A percentile compares a stretch with the other conserved stretches of the same genome.
Conservation (phyloP, 2,797 vertebrate species). For the Bradypodion pumilum region DNA sequence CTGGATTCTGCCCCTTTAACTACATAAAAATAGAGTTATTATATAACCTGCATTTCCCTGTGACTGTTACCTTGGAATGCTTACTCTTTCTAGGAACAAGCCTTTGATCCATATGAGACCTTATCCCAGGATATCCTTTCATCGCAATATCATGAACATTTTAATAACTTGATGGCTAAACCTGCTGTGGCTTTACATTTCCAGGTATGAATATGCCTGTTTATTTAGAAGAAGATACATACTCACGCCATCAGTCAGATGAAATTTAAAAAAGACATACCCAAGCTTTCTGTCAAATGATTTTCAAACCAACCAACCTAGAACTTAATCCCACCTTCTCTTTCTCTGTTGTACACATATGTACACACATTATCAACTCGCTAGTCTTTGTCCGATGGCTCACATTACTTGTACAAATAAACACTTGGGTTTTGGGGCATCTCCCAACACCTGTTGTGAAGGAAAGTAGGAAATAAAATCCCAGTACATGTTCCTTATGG, state of each 20-base stretch:
- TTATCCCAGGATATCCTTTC: constrained; percentile 96
- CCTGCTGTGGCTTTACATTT: constrained; percentile 89
- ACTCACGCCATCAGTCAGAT: background rate
- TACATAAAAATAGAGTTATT: background rate
- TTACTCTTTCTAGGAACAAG: constrained; percentile 87
- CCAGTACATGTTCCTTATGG: background rate
- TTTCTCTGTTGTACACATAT: background rate
- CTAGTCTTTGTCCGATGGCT: background rate
- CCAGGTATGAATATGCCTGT: constrained; percentile 80
- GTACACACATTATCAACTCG: background rate
- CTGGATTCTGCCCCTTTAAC: background rate
- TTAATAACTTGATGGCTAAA: constrained; percentile 90
- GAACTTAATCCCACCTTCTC: background rate
- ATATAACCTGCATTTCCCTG: background rate
- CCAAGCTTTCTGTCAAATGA: background rate
- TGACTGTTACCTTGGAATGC: background rate
- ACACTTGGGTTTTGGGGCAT: background rate
- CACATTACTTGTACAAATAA: background rate
- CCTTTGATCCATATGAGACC: constrained; percentile 97
- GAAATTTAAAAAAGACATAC: background rate
- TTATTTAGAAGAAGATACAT: background rate
- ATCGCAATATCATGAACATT: constrained; percentile 90
- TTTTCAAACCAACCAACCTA: background rate
- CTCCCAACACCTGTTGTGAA: background rate
- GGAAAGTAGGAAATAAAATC: background rate